These are phyloP conservation scores for Monopterus albus DNA, from an alignment of 2,113 vertebrate genomes.

Conservation along the genomic window DNA sequence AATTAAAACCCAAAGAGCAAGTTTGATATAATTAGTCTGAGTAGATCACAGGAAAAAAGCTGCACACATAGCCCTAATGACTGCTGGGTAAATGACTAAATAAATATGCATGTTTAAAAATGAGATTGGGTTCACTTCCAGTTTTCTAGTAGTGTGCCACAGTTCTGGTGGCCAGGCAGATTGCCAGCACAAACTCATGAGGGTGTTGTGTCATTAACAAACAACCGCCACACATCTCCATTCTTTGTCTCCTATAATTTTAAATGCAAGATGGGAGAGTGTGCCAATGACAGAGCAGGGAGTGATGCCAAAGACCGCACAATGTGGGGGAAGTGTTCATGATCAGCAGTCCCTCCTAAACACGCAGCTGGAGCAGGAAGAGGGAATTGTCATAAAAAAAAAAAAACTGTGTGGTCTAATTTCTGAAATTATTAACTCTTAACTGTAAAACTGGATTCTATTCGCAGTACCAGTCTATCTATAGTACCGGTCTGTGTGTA, in stretches of 20 bases:
- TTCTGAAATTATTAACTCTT: conserved; percentile 32
- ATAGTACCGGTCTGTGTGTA: neutral
- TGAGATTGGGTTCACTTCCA: conserved; percentile 76
- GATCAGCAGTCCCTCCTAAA: conserved; percentile 75
- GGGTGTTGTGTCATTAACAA: conserved; percentile 82
- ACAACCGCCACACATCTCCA: conserved; percentile 75
- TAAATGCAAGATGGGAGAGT: conserved; percentile 71
- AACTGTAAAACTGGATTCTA: neutral
- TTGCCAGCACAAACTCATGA: conserved; percentile 79
- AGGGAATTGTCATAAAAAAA: conserved; percentile 39
- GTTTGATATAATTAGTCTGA: conserved; percentile 75
- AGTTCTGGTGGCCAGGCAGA: conserved; percentile 71
- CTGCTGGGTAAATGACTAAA: conserved; percentile 77
- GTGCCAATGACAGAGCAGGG: conserved; percentile 75
- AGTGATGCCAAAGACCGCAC: conserved; percentile 67
- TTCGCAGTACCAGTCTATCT: no score
- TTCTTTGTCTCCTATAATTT: conserved; percentile 80
- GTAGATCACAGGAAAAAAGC: conserved; percentile 63
- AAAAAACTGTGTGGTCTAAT: conserved; percentile 11
- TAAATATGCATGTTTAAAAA: conserved; percentile 78
- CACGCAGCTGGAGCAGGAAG: conserved; percentile 71
- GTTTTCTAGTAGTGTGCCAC: conserved; percentile 65
- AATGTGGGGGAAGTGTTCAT: conserved; percentile 75
- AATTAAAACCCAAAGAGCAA: conserved; percentile 73
- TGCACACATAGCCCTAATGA: conserved; percentile 64